A percentile compares a stretch with the other conserved stretches of the same genome.
These are phyloP conservation scores for Todus mexicanus DNA, from an alignment of 2,797 vertebrate genomes.

Conservation along the genomic window DNA sequence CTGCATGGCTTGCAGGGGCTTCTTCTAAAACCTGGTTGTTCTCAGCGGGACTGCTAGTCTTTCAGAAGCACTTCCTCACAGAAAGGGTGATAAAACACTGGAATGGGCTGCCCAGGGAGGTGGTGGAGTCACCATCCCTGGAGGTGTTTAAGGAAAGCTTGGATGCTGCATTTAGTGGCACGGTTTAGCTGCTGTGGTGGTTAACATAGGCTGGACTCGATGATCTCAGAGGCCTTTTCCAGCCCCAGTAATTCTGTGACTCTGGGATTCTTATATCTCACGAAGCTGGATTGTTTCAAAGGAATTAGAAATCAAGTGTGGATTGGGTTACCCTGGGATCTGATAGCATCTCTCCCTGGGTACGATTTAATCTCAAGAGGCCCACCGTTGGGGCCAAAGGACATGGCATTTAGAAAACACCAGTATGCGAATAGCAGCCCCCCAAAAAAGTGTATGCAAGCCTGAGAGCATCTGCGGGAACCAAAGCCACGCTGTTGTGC, in stretches of 20 bases:
- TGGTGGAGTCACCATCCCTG: no score
- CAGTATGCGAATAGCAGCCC: accelerated
- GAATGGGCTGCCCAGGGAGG: no score
- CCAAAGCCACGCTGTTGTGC: accelerated
- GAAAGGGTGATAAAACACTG: no score
- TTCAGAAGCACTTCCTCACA: no score
- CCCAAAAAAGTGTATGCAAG: not conserved
- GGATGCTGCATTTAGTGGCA: no score
- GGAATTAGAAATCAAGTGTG: not conserved
- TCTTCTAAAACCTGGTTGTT: not conserved
- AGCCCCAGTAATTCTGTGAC: no score
- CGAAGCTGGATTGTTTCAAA: not conserved
- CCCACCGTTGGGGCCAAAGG: not conserved
- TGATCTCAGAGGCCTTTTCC: no score
- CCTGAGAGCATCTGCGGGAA: no score
- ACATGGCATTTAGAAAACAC: not conserved
- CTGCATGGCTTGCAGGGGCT: not conserved
- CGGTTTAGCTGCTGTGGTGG: no score
- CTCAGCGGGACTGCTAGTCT: no score
- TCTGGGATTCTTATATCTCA: accelerated
- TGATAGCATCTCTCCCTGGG: not conserved
- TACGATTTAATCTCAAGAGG: accelerated
- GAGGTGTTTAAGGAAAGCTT: no score
- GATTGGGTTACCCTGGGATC: not conserved
- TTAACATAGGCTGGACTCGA: no score